These are phyloP conservation scores for Anagrus nilaparvatae DNA, from an alignment of 1,140 invertebrate genomes.

Conservation along the genomic window DNA sequence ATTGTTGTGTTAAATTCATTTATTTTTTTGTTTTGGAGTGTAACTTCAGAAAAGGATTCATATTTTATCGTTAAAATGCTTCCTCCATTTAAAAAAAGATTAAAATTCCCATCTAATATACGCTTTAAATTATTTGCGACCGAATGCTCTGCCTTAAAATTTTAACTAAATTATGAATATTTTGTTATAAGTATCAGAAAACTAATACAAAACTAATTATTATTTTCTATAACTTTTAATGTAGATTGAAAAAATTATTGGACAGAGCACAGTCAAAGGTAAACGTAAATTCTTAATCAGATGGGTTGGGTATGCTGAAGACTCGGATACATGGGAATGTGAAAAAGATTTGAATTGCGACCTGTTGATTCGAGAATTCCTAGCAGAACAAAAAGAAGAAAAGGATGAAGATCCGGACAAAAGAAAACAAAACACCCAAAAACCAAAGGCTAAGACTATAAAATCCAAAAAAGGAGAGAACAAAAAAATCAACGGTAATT, in stretches of 20 bases:
- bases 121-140: no score
- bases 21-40: no score
- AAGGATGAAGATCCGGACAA: constrained; percentile 21
- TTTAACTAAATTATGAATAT: no score
- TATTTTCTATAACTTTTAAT: constrained; percentile 7
- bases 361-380: constrained; percentile 54
- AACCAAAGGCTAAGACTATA: constrained; percentile 15
- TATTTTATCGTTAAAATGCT: no score
- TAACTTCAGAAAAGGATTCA: no score
- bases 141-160: no score
- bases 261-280: constrained; percentile 55
- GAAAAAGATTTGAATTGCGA: constrained; percentile 62
- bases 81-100: no score
- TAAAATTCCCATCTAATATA: no score
- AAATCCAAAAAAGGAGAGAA: constrained; percentile 18
- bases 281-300: constrained; percentile 63
- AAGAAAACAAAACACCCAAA: constrained; percentile 16
- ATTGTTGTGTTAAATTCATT: neutral
- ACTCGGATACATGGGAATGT: constrained; percentile 71
- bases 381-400: constrained; percentile 33
- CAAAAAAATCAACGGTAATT: no score
- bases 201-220: neutral
- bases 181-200: no score
- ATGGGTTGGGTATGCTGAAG: constrained; percentile 69
- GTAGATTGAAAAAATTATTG: constrained; percentile 61